A percentile compares a stretch with the other conserved stretches of the same genome.
These are phyloP conservation scores for Myiozetetes cayanensis DNA, from an alignment of 2,113 vertebrate species.

Conservation along the genomic window DNA sequence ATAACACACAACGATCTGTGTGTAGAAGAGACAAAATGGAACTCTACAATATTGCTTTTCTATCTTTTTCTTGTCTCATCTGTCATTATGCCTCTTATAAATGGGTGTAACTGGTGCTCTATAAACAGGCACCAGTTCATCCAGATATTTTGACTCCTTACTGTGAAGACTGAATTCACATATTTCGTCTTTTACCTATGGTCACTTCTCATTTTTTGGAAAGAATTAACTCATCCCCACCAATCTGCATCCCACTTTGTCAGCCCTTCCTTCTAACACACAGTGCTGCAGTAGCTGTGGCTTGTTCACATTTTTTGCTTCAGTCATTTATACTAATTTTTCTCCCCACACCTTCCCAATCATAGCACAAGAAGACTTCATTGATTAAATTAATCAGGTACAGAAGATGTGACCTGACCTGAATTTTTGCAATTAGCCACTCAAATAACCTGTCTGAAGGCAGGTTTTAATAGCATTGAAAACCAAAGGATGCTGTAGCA, in stretches of 20 bases:
- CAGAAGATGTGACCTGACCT: neutral
- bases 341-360: neutral
- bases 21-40: neutral
- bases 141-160: neutral
- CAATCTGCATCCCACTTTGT: neutral
- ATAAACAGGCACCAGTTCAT: neutral
- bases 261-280: neutral
- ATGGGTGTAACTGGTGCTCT: neutral
- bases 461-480: neutral
- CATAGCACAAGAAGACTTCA: neutral
- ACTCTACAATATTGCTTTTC: neutral
- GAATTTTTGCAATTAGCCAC: neutral
- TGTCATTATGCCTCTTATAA: neutral
- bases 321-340: neutral
- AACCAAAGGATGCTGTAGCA: neutral
- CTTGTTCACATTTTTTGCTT: neutral
- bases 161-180: neutral
- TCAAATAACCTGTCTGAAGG: neutral
- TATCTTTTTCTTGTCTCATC: neutral
- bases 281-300: neutral
- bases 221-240: neutral
- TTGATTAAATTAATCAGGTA: conserved; percentile 37
- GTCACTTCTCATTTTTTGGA: neutral
- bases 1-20: neutral
- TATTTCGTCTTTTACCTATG: neutral